These are phyloP conservation scores for Venustaconcha ellipsiformis DNA, from an alignment of 1,140 invertebrate species.

Conservation along the genomic window DNA sequence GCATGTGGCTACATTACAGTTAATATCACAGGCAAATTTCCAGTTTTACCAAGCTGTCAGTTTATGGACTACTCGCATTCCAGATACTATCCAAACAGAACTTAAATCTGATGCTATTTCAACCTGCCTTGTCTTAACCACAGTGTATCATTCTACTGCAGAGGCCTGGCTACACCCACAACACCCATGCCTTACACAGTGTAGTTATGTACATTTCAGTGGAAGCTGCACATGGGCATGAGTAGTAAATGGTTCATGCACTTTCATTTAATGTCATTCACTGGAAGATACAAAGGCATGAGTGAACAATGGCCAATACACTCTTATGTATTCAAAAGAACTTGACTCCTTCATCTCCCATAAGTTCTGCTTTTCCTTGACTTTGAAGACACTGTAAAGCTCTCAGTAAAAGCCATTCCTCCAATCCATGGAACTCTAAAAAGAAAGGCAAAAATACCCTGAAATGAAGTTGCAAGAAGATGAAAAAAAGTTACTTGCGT, in stretches of 20 bases:
- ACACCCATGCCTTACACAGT: not conserved
- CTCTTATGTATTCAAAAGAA: slow-evolving; percentile 78
- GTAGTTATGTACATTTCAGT: not conserved
- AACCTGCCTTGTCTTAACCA: not conserved
- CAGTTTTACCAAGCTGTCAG: not conserved
- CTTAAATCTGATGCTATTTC: not conserved
- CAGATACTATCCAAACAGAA: not conserved
- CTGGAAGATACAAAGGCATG: too few species aligned
- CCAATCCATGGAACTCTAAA: slow-evolving; percentile 83
- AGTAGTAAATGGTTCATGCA: too few species aligned
- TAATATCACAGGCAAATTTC: not conserved
- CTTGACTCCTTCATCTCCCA: slow-evolving; percentile 93
- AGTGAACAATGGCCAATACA: too few species aligned
- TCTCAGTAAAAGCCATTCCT: slow-evolving; percentile 81
- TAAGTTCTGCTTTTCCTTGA: slow-evolving; percentile 88
- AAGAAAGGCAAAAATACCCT: too few species aligned
- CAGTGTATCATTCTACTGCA: not conserved
- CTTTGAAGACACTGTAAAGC: slow-evolving; percentile 81
- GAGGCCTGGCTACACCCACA: not conserved
- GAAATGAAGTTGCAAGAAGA: too few species aligned
- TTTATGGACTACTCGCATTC: not conserved
- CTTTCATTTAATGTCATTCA: too few species aligned
- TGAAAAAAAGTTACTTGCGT: too few species aligned
- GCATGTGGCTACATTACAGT: slow-evolving; percentile 8
- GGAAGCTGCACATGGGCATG: too few species aligned